Conservation (phyloP, 1,140 invertebrate genomes). For the Holcopasites calliopsidis region DNA sequence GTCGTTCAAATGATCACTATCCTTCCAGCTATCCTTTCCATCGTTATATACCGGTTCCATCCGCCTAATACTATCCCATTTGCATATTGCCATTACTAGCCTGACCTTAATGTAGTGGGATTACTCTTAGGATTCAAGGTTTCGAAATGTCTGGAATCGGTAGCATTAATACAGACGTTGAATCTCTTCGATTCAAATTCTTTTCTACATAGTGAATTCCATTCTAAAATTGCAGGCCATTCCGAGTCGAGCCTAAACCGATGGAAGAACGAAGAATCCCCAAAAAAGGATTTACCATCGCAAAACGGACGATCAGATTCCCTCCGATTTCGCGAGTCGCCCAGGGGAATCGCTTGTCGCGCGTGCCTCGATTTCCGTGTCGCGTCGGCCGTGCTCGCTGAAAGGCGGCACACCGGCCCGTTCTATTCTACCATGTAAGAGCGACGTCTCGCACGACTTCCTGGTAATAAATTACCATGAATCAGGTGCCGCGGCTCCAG, state of each 20-base stretch:
- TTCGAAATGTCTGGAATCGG: background rate
- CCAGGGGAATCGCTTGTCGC: constrained; percentile 27
- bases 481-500: constrained; percentile 30
- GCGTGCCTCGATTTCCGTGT: constrained; percentile 52
- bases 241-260: too few relatives aligned
- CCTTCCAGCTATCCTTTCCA: background rate
- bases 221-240: too few relatives aligned
- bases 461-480: constrained; percentile 56
- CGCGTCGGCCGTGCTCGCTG: constrained; percentile 24
- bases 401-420: constrained; percentile 21
- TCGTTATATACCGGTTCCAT: constrained; percentile 1
- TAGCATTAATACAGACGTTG: too few relatives aligned
- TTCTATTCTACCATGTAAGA: constrained; percentile 35
- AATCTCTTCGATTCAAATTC: too few relatives aligned
- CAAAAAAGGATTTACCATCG: too few relatives aligned
- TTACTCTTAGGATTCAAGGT: constrained; percentile 4
- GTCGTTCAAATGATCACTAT: background rate
- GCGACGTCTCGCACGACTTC: constrained; percentile 45
- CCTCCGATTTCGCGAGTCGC: constrained; percentile 41
- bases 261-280: too few relatives aligned
- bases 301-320: background rate
- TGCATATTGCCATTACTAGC: background rate
- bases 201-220: too few relatives aligned
- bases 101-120: constrained; percentile 1
- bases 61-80: constrained; percentile 3